Percentiles rank a stretch among this genome's conserved stretches.
These are phyloP conservation scores for Steatocranus sp. DNA, from an alignment of 2,797 vertebrate genomes.

Conservation along the genomic window DNA sequence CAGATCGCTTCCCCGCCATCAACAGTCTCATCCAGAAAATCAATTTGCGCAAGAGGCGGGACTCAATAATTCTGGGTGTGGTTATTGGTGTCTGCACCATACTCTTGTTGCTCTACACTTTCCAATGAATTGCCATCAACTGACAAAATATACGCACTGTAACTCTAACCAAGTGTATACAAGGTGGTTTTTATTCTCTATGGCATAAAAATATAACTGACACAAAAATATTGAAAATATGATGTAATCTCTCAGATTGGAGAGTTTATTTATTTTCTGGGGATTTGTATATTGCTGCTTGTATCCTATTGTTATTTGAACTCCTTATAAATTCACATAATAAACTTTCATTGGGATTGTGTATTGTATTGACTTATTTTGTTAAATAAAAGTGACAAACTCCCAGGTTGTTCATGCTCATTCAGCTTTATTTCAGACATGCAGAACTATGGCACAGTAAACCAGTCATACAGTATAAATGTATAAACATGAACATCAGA, in stretches of 20 bases:
- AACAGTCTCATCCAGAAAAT: constrained; percentile 94
- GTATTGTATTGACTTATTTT: neutral
- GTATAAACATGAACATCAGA: constrained; percentile 66
- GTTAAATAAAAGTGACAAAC: constrained; percentile 47
- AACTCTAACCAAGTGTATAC: neutral
- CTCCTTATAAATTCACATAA: constrained; percentile 6
- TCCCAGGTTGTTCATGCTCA: constrained; percentile 62
- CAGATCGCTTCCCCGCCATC: constrained; percentile 93
- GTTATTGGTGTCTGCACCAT: constrained; percentile 91
- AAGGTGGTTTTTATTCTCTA: neutral
- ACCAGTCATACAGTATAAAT: constrained; percentile 73
- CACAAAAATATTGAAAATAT: neutral
- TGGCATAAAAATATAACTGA: neutral
- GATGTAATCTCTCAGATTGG: neutral
- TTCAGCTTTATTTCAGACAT: constrained; percentile 77
- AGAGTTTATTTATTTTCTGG: constrained; percentile 38
- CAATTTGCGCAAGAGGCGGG: constrained; percentile 92
- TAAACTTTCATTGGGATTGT: neutral
- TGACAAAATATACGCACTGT: neutral
- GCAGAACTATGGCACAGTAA: constrained; percentile 75
- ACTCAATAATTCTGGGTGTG: constrained; percentile 88
- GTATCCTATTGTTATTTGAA: neutral
- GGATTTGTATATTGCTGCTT: constrained; percentile 3
- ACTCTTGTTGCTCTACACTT: constrained; percentile 88
- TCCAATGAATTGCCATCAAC: constrained; percentile 79